These are phyloP conservation scores for Erebia palarica DNA, from an alignment of 2,888 invertebrate species.

Conservation along the genomic window DNA sequence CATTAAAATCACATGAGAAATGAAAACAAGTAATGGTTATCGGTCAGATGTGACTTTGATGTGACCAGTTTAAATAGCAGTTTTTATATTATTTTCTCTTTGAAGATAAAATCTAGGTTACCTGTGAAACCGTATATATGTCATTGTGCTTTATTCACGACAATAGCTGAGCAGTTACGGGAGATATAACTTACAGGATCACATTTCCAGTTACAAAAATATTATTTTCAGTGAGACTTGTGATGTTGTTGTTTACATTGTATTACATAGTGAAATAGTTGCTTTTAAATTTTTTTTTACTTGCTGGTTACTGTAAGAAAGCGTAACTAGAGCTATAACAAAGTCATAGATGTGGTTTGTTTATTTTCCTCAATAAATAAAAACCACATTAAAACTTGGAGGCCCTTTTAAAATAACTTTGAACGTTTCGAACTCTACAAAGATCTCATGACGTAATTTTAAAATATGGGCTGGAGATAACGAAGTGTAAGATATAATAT, in stretches of 20 bases:
- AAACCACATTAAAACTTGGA: background rate
- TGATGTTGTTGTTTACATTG: background rate
- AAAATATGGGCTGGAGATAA: background rate
- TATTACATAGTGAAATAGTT: background rate
- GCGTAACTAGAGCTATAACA: background rate
- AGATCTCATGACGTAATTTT: background rate
- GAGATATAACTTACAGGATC: slow-evolving; percentile 17
- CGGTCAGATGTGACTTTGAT: slow-evolving; percentile 5
- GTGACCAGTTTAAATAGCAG: slow-evolving; percentile 9
- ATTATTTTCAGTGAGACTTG: background rate
- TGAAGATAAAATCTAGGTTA: slow-evolving; percentile 5
- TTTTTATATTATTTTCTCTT: slow-evolving; percentile 13
- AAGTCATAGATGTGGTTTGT: background rate
- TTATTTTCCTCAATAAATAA: slow-evolving; percentile 6
- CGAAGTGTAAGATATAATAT: no score
- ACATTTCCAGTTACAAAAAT: slow-evolving; percentile 12
- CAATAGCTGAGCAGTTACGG: slow-evolving; percentile 4
- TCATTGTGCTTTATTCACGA: slow-evolving; percentile 15
- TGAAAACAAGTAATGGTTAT: background rate
- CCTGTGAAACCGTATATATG: slow-evolving; percentile 20
- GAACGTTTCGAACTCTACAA: background rate
- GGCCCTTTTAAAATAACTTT: background rate
- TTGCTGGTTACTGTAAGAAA: background rate
- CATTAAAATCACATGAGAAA: slow-evolving; percentile 1
- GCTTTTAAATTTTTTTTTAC: background rate